These are phyloP conservation scores for Subacronicta megacephala DNA, from an alignment of 2,888 invertebrate genomes.

Conservation along the genomic window DNA sequence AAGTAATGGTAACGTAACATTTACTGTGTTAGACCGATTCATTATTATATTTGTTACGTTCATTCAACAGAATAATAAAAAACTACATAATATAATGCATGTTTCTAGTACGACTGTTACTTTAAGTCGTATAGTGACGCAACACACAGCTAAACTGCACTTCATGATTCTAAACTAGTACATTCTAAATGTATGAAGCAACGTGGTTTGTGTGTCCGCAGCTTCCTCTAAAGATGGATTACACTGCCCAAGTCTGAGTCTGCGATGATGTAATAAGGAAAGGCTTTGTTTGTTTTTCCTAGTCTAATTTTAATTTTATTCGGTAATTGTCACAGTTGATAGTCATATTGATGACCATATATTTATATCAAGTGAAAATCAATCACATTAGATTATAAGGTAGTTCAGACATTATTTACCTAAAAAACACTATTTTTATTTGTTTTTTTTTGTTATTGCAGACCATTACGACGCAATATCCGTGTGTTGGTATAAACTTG, in stretches of 20 bases:
- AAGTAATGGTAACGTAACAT: constrained; percentile 1
- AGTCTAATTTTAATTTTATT: too few species aligned
- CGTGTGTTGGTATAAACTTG: constrained; percentile 44
- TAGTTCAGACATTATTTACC: too few species aligned
- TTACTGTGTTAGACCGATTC: neutral
- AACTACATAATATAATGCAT: neutral
- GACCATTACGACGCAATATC: constrained; percentile 33
- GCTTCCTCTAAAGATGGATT: constrained; percentile 5
- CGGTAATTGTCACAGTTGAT: too few species aligned
- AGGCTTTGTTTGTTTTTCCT: too few species aligned
- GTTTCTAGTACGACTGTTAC: too few species aligned
- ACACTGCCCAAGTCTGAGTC: constrained; percentile 8
- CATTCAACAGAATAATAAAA: neutral
- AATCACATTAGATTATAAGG: too few species aligned
- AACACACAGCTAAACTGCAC: constrained; percentile 10
- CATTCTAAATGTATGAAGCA: constrained; percentile 21
- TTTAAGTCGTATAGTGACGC: too few species aligned
- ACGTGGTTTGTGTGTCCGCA: constrained; percentile 19
- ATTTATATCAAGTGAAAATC: too few species aligned
- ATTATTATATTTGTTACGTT: neutral
- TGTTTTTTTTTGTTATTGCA: constrained; percentile 33
- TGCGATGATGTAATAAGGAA: neutral
- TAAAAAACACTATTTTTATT: too few species aligned
- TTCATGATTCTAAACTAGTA: constrained; percentile 11
- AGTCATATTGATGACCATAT: too few species aligned